Base-by-base conservation (phyloP, 2,888 invertebrate genomes). In the Torymus aiolomorphi region DNA sequence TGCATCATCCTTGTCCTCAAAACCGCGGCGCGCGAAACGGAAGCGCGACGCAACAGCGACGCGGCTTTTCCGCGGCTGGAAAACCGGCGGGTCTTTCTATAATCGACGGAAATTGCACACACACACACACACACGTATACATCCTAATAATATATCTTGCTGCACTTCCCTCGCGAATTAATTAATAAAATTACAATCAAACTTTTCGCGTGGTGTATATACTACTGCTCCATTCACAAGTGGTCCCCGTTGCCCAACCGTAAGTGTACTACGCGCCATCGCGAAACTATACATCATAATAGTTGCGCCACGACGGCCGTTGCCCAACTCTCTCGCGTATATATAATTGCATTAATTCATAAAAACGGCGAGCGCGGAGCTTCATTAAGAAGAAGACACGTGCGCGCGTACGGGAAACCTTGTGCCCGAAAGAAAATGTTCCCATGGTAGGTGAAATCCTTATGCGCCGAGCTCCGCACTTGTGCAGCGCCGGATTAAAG, bases 281-380 rank as follows among this genome's bases (percentile, higher is more conserved):
- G 31, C 31, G 31, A 31, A 31, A 31, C 31, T 31, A 5, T 5
- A 31, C 31, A 31, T 31, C 5, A 31, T 31, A 31, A 31, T 31
- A 31, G 31, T 31, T 31, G 31, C 31, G 4, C 31, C 31, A 31
- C 5, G 31, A 3, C 31, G 31, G 31, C 1, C 49, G 57, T 57
- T 57, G 54, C 61, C 13, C 31, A 61, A 56, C 49, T 56, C 57
- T 57, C 74, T 18, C 52, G 67, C 67, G 14, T 31, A 31, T 31
- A 62, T 62, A 49, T 66, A 66, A 74, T 74, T 74, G 42, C 69
- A 42, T 76, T 76, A 20, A 76, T 69, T 76, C 76, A 69, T 54
- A 69, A 62, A 67, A 63, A 54, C 12, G n/a, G 52, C 54, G 18
- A 31, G 59, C 14, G 13, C 31, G 8, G 8, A 11, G 14, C 42